These are phyloP conservation scores for Mobula hypostoma DNA, from an alignment of 2,113 vertebrate species.

Conservation along the genomic window DNA sequence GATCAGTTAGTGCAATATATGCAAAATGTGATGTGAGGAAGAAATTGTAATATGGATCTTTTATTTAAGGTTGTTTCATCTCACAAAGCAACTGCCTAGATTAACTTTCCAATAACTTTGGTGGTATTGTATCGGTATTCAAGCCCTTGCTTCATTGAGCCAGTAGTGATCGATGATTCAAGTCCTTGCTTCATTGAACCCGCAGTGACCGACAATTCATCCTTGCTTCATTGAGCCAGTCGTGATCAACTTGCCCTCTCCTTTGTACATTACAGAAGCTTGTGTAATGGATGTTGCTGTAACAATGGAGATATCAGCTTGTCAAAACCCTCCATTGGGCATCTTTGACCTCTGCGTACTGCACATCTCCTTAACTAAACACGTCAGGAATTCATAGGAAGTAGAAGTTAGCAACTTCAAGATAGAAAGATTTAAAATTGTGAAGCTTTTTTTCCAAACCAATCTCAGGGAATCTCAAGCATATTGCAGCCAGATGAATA, in stretches of 20 bases:
- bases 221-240: not conserved
- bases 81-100: not conserved
- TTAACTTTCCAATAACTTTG: not conserved
- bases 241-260: not conserved
- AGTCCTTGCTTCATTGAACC: not conserved
- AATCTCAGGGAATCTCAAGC: too few relatives aligned
- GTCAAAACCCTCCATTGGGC: not conserved
- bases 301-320: not conserved
- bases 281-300: not conserved
- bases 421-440: too few relatives aligned
- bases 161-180: not conserved
- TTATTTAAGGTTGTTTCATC: not conserved
- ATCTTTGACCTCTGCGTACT: not conserved
- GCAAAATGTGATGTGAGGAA: not conserved
- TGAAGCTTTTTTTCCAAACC: too few relatives aligned
- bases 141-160: not conserved
- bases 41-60: too few relatives aligned
- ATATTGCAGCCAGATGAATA: too few relatives aligned
- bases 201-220: too few relatives aligned
- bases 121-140: not conserved
- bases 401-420: not conserved
- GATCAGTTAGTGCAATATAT: not conserved
- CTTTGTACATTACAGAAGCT: not conserved
- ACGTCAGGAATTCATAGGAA: not conserved
- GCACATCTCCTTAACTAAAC: not conserved